Conservation (phyloP, 2,113 vertebrate species). For the Mustela nigripes region DNA sequence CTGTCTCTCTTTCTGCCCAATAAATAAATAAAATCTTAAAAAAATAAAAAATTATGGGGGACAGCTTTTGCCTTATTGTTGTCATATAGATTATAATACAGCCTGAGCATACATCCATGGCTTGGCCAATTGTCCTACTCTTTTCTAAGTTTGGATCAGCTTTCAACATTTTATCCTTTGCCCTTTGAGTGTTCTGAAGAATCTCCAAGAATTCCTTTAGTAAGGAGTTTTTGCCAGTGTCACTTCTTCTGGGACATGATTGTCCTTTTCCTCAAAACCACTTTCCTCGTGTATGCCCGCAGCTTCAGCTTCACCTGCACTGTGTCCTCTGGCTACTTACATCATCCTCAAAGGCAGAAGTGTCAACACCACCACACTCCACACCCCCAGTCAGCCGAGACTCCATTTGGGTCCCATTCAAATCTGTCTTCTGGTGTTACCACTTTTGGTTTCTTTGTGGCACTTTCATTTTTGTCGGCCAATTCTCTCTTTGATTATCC, state of each 20-base stretch:
- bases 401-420: background rate
- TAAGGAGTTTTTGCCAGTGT: background rate
- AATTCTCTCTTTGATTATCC: background rate
- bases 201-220: background rate
- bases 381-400: background rate
- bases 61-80: background rate
- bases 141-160: background rate
- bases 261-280: background rate
- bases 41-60: background rate
- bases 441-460: background rate
- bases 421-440: background rate
- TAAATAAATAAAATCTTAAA: too few species aligned
- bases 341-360: accelerated
- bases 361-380: too few species aligned
- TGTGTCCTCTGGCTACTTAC: background rate
- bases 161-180: background rate
- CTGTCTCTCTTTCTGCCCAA: too few species aligned
- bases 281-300: background rate
- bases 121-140: background rate
- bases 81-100: background rate
- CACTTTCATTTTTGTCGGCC: background rate
- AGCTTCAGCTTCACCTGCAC: background rate
- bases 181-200: background rate
- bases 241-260: background rate
- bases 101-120: background rate